Evolutionary conservation across 2,888 invertebrate genomes (phyloP), one percentile per base, ranked within the genome.

Genomic region (Anorthoa munda): DNA sequence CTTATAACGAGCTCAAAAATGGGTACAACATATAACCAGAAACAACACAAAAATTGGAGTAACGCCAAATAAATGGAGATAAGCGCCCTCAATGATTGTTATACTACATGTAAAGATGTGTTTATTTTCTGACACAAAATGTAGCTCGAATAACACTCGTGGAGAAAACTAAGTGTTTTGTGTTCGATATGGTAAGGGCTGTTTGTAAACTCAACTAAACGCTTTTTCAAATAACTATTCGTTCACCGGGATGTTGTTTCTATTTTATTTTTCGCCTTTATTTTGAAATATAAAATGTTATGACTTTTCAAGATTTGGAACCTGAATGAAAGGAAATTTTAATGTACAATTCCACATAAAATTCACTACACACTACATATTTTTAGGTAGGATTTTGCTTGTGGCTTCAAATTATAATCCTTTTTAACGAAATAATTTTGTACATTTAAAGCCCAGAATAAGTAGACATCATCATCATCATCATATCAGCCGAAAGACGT

Each of bases 121-220:
- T 75, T 75, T 80, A 66, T 69, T 61, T 56, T 56, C 13, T 23
- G 26, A 58, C 17, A 58, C 46, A 39, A 53, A 61, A 66, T 64
- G 17, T 59, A 21, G 31, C 53, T 26, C 12, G n/a, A 66, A 59
- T n/a, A 56, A 51, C 17, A 59, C 15, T 55, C 21, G 23, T 21
- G 39, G 26, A 46, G 13, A 26, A 31, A 65, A 51, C 18, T 39
- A 58, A 77, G 45, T 72, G 66, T 76, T 68, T 65, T 55, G 45
- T 66, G 56, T 66, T n/a, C 63, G 63, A 26, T 72, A 82, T 60
- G 53, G 46, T 69, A 60, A 81, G 60, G 17, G 26, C 48, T 72
- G 58, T 67, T 72, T 64, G 64, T 58, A 66, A 75, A 72, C 59
- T 71, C 26, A 63, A 66, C 46, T 66, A 17, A 75, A 79, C 78